These are phyloP conservation scores for Campodea augens DNA, from an alignment of 1,140 invertebrate genomes.

Conservation along the genomic window DNA sequence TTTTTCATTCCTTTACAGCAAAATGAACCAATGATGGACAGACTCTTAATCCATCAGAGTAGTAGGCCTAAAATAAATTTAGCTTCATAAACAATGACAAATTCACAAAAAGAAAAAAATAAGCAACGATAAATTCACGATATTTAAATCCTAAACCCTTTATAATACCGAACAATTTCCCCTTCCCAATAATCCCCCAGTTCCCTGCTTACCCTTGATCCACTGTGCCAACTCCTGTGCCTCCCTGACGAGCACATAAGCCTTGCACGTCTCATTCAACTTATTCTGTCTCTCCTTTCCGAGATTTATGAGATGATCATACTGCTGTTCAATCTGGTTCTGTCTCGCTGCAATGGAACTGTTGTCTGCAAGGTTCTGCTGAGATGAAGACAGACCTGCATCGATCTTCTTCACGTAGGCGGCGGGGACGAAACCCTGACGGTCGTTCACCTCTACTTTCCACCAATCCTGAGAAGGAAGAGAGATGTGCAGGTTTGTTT, in stretches of 20 bases:
- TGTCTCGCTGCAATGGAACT: constrained; percentile 90
- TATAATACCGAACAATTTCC: too few relatives aligned
- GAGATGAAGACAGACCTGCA: constrained; percentile 76
- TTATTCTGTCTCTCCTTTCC: constrained; percentile 87
- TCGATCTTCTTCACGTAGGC: constrained; percentile 94
- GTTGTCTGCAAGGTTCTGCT: constrained; percentile 82
- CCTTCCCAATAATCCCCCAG: too few relatives aligned
- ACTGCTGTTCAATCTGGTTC: constrained; percentile 80
- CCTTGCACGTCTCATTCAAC: constrained; percentile 91
- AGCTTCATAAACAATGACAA: too few relatives aligned
- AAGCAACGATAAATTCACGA: too few relatives aligned
- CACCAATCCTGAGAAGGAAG: constrained; percentile 71
- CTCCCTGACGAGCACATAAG: constrained; percentile 91
- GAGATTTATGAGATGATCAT: constrained; percentile 70
- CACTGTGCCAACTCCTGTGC: constrained; percentile 93
- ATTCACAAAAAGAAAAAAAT: too few relatives aligned
- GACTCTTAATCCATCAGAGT: too few relatives aligned
- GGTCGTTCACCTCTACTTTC: constrained; percentile 99
- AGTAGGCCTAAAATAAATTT: too few relatives aligned
- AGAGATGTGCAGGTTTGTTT: too few relatives aligned
- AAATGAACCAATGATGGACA: too few relatives aligned
- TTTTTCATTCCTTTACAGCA: too few relatives aligned
- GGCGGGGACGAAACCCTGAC: constrained; percentile 96
- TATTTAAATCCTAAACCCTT: too few relatives aligned
- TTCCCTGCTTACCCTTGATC: constrained; percentile 97